These are phyloP conservation scores for Phrynosoma blainvillii DNA, from an alignment of 2,113 vertebrate genomes.

Conservation along the genomic window DNA sequence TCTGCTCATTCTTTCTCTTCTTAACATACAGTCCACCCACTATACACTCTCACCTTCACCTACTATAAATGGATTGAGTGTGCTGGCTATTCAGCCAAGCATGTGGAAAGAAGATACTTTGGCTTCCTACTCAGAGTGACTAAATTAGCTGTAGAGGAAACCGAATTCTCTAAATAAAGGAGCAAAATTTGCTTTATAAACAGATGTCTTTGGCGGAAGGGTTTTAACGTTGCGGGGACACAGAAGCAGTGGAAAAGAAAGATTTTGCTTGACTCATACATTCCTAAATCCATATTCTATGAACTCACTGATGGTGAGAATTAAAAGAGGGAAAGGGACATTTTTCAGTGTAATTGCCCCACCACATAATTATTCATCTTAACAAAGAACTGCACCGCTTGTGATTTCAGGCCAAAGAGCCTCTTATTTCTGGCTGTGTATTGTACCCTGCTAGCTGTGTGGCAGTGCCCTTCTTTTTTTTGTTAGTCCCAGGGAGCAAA, in stretches of 20 bases:
- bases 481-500: background rate
- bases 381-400: background rate
- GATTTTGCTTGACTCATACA: slow-evolving; percentile 7
- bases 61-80: background rate
- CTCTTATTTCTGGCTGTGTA: background rate
- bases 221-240: background rate
- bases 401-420: background rate
- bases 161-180: slow-evolving; percentile 15
- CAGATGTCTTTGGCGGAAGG: slow-evolving; percentile 10
- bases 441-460: background rate
- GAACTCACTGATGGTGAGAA: slow-evolving; percentile 4
- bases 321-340: background rate
- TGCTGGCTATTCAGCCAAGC: background rate
- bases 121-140: slow-evolving; percentile 6
- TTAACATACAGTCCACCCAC: background rate
- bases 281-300: background rate
- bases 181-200: background rate
- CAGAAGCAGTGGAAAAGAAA: slow-evolving; percentile 6
- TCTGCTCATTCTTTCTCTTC: background rate
- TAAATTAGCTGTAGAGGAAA: slow-evolving; percentile 9
- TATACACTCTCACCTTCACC: background rate
- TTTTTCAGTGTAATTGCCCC: background rate
- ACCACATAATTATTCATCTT: background rate
- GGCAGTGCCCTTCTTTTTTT: background rate
- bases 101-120: background rate